Base-by-base conservation (phyloP, 53 echinoderm and acorn worm species). In the Glandiceps talaboti region DNA sequence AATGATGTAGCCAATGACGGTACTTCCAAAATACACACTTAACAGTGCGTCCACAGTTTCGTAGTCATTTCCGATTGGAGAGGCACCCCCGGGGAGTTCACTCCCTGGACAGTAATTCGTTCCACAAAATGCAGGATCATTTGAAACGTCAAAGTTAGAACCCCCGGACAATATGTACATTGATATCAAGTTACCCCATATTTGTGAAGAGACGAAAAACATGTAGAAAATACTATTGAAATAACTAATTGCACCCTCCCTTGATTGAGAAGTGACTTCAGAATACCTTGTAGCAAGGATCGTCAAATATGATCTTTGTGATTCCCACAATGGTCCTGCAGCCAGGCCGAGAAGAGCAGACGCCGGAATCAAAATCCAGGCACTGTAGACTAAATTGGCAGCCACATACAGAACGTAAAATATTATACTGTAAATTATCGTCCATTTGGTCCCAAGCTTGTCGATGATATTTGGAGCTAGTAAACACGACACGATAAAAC, bases 91-190 rank as follows among this genome's bases (percentile, higher is more conserved):
- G 64, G 64, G 64, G 64, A 45, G 64, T 6, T 45, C 64, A 45
- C 64, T 6, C 6, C 64, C 64, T 45, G 64, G 64, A 20, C 64
- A 45, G 64, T 12, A 45, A 12, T 20, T 20, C 6, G 6, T 45
- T 6, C 64, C 64, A 45, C 89, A 88, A 14, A 45, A 45, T 6
- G 64, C 64, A 45, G 64, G 64, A 20, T 45, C 64, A 45, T 45
- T 45, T 45, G 64, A 45, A 20, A 20, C 64, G 6, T 45, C 64
- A 6, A 45, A 20, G 64, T 45, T 45, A 20, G 20, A 12, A 45
- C 64, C 64, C 64, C 64, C 64, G 64, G 6, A 45, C 64, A 45
- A 20, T 12, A 45, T 45, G 20, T 12, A 45, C 64, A 20, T 12
- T 45, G 64, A 45, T 12, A 45, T 45, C 6, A 45, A 20, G 64